phyloP scores from a whole-genome alignment of 2,888 invertebrate species.

The Gastracanthus pulcherrimus region DNA sequence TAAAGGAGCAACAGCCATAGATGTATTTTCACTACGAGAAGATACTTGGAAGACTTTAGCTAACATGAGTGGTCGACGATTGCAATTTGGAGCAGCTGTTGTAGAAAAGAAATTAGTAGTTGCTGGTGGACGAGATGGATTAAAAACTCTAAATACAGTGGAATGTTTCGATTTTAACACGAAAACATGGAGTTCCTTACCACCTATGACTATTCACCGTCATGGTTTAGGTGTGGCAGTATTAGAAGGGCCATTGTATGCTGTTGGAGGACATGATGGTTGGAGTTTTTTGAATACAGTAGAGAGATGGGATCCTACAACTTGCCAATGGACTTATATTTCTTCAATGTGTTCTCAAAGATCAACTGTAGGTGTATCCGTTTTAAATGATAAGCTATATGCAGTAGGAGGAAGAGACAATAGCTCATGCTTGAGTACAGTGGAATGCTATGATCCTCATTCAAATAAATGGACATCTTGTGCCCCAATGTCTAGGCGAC shows the following conservation, averaged over 20 bases:
- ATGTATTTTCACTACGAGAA: constrained; percentile 91
- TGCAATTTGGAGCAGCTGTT: constrained; percentile 95
- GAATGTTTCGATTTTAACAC: constrained; percentile 93
- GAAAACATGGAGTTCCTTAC: constrained; percentile 88
- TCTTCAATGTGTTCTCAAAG: constrained; percentile 93
- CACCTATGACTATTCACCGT: constrained; percentile 94
- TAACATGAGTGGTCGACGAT: constrained; percentile 87
- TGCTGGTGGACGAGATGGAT: constrained; percentile 94
- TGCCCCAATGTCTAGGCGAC: constrained; percentile 91
- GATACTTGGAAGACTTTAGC: constrained; percentile 88
- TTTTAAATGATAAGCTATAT: constrained; percentile 89
- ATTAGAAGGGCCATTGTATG: constrained; percentile 92
- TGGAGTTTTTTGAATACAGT: constrained; percentile 97
- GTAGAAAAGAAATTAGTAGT: constrained; percentile 90
- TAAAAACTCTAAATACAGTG: constrained; percentile 95
- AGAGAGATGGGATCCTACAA: constrained; percentile 94
- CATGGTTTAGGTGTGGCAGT: constrained; percentile 88
- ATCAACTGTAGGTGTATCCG: constrained; percentile 94
- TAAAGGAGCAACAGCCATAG: constrained; percentile 93
- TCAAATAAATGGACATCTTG: constrained; percentile 90
- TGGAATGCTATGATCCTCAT: constrained; percentile 89
- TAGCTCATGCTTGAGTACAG: constrained; percentile 91
- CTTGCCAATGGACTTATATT: constrained; percentile 93
- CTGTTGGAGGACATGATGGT: constrained; percentile 97
- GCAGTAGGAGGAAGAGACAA: constrained; percentile 96